Percentiles rank a stretch among this genome's conserved stretches.
phyloP scores from a whole-genome alignment of 1,140 invertebrate genomes.

The Globodera ellingtonae region DNA sequence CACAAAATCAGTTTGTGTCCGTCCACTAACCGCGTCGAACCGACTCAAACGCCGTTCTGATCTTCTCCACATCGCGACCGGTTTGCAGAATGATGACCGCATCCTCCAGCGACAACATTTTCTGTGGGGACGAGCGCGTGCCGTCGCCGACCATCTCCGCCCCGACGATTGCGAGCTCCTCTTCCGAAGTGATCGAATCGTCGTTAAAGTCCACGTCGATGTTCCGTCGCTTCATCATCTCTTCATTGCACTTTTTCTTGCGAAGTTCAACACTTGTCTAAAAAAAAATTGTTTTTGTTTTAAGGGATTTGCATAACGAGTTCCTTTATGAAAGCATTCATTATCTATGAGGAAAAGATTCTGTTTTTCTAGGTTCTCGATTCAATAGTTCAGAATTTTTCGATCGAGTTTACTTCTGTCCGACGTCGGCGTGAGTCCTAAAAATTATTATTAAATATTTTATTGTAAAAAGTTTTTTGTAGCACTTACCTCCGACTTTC shows the following conservation, averaged over 20 bases:
- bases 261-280: slow-evolving; percentile 88
- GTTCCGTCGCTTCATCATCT: slow-evolving; percentile 88
- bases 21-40: slow-evolving; percentile 35
- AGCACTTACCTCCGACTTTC: slow-evolving; percentile 31
- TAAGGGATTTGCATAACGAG: no score
- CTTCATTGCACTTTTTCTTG: slow-evolving; percentile 93
- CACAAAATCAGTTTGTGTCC: background rate
- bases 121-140: background rate
- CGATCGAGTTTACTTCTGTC: slow-evolving; percentile 70
- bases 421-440: slow-evolving; percentile 87
- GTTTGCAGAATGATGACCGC: slow-evolving; percentile 28
- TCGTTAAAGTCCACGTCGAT: slow-evolving; percentile 72
- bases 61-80: slow-evolving; percentile 20
- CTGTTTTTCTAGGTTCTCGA: no score
- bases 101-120: slow-evolving; percentile 31
- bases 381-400: background rate
- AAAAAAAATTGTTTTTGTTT: background rate
- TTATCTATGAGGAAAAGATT: no score
- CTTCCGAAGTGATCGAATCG: slow-evolving; percentile 28
- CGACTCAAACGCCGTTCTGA: slow-evolving; percentile 40
- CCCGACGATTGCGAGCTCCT: slow-evolving; percentile 11
- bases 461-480: background rate
- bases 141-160: background rate
- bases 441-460: slow-evolving; percentile 19
- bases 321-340: no score